Base-by-base conservation (phyloP, 2,888 invertebrate genomes). In the Eugnorisma glareosa region DNA sequence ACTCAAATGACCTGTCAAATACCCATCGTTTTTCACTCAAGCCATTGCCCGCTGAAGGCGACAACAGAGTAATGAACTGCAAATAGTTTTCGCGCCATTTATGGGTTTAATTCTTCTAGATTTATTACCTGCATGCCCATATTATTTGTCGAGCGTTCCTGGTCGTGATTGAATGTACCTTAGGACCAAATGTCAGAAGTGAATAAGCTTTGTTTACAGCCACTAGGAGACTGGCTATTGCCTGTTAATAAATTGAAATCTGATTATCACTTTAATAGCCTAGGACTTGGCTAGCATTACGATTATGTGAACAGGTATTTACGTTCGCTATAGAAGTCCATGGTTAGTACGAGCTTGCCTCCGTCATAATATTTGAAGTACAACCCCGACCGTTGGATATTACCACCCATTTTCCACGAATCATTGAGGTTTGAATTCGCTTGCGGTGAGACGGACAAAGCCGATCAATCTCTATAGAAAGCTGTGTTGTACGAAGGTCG, bases 371-470 rank as follows among this genome's bases (percentile, higher is more conserved):
- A 84, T 74, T 83, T 88, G 86, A 88, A 85, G 81, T 85, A 87
- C 83, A 79, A 69, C 76, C 82, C 71, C 83, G 84, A 76, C 83
- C 76, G 79, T 75, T 83, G 83, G 83, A 85, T 75, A 74, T 76
- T 84, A 80, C 88, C 83, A 87, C 84, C 88, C 90, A 91, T 93
- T 93, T 91, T 90, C 83, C 89, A 89, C 88, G 87, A 92, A 85
- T 89, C 88, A 91, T 90, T 91, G 91, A 89, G 86, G 88, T 89
- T 89, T 89, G 86, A 90, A 91, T 91, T 89, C 85, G 89, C 89
- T 90, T 89, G 90, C 89, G 88, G 90, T 91, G 80, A 87, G 85
- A 82, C 85, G 84, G 87, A 90, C 90, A 89, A 90, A 89, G 89
- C 86, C 85, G 84, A 88, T 77, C 89, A 88, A 84, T 89, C 85